Percentiles rank a stretch among this genome's conserved stretches.
phyloP scores from a whole-genome alignment of 2,113 vertebrate species.

The Ibidorhyncha struthersii region DNA sequence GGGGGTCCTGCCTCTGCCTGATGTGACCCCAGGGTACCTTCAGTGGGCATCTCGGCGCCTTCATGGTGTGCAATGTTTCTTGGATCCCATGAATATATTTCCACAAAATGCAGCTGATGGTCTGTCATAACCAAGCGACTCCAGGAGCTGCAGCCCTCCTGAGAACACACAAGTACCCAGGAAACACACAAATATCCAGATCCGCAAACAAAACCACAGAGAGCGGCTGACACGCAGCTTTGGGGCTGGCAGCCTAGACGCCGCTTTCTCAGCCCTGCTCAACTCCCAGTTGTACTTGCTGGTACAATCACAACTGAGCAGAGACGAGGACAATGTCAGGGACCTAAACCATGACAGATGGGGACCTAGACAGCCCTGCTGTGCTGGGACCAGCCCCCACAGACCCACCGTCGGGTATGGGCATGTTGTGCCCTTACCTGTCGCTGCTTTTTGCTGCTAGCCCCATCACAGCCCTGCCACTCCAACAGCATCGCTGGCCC shows the following conservation, averaged over 20 bases:
- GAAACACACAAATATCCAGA: background rate
- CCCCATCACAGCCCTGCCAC: background rate
- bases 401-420: rapidly evolving
- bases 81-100: background rate
- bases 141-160: background rate
- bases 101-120: background rate
- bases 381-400: background rate
- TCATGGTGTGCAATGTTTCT: background rate
- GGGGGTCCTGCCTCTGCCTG: background rate
- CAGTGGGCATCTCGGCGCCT: background rate
- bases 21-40: background rate
- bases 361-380: background rate
- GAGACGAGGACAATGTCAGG: background rate
- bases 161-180: rapidly evolving
- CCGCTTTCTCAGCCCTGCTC: background rate
- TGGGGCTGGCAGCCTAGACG: background rate
- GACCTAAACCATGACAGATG: too few relatives aligned
- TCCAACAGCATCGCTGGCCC: rapidly evolving
- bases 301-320: background rate
- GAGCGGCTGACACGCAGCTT: background rate
- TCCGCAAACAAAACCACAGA: background rate
- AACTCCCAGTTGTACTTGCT: background rate
- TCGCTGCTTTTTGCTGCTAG: background rate
- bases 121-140: background rate
- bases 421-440: background rate